phyloP scores from a whole-genome alignment of 2,113 vertebrate species.

The Orientallactaga bullata region DNA sequence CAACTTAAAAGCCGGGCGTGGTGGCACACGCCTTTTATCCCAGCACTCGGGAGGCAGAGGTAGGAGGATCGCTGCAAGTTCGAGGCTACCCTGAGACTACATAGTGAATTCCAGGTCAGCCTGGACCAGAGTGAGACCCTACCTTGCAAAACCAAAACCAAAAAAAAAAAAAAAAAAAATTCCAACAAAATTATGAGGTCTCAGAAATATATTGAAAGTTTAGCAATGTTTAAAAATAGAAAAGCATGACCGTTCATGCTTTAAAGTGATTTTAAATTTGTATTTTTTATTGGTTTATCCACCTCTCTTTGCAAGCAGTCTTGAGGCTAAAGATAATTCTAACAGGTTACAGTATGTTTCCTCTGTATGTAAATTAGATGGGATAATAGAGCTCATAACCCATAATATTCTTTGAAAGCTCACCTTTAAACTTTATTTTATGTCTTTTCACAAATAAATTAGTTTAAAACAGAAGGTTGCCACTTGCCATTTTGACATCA shows the following conservation, averaged over 20 bases:
- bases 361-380: slow-evolving; percentile 99
- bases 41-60: too few relatives aligned
- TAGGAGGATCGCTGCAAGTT: too few relatives aligned
- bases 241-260: slow-evolving; percentile 98
- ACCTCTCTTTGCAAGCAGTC: slow-evolving; percentile 99
- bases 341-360: slow-evolving; percentile 95
- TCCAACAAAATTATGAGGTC: slow-evolving; percentile 97
- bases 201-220: slow-evolving; percentile 98
- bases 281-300: slow-evolving; percentile 98
- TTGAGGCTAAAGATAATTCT: slow-evolving; percentile 98
- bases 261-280: slow-evolving; percentile 99
- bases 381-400: slow-evolving; percentile 95
- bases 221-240: slow-evolving; percentile 96
- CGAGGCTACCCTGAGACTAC: too few relatives aligned
- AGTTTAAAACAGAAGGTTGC: slow-evolving; percentile 92
- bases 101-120: too few relatives aligned
- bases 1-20: slow-evolving; percentile 98
- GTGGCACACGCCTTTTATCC: too few relatives aligned
- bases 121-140: too few relatives aligned
- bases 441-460: slow-evolving; percentile 94
- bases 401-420: slow-evolving; percentile 95
- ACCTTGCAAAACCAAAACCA: too few relatives aligned
- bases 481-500: slow-evolving; percentile 90
- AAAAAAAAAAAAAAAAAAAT: too few relatives aligned
- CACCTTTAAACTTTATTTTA: slow-evolving; percentile 96